Conservation (phyloP, 2,113 vertebrate species). For the Xiphophorus maculatus region DNA sequence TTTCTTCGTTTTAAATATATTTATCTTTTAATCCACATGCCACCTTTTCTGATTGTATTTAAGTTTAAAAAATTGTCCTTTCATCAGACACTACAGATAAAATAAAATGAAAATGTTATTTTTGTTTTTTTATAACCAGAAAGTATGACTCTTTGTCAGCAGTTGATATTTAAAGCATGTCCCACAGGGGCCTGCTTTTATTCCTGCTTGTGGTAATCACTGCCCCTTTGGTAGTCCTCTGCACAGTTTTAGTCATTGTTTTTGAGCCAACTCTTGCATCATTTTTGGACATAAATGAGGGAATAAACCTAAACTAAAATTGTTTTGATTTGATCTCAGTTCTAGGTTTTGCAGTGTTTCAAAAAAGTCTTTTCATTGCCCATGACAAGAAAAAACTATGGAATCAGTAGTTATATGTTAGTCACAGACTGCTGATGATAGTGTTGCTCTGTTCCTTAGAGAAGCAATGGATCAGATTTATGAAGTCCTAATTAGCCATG, state of each 20-base stretch:
- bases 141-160: slow-evolving; percentile 15
- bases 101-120: neutral
- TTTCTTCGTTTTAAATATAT: neutral
- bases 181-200: slow-evolving; percentile 2
- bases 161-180: slow-evolving; percentile 10
- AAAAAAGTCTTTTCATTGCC: slow-evolving; percentile 31
- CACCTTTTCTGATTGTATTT: neutral
- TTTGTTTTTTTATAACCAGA: neutral
- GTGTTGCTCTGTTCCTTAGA: slow-evolving; percentile 59
- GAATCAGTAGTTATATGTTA: slow-evolving; percentile 71
- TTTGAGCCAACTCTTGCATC: slow-evolving; percentile 48
- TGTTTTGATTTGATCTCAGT: neutral
- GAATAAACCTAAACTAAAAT: slow-evolving; percentile 24
- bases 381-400: slow-evolving; percentile 58
- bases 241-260: slow-evolving; percentile 56
- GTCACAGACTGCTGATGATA: slow-evolving; percentile 66
- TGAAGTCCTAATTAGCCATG: slow-evolving; percentile 74
- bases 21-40: neutral
- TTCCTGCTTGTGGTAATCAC: slow-evolving; percentile 9
- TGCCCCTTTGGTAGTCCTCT: slow-evolving; percentile 2
- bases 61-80: neutral
- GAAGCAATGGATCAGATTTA: slow-evolving; percentile 76
- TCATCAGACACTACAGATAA: neutral
- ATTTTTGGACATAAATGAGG: slow-evolving; percentile 35
- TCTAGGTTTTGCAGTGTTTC: neutral